Percentiles rank a stretch among this genome's conserved stretches.
phyloP scores from a whole-genome alignment of 2,797 vertebrate genomes.

The Cheirogaleus major region DNA sequence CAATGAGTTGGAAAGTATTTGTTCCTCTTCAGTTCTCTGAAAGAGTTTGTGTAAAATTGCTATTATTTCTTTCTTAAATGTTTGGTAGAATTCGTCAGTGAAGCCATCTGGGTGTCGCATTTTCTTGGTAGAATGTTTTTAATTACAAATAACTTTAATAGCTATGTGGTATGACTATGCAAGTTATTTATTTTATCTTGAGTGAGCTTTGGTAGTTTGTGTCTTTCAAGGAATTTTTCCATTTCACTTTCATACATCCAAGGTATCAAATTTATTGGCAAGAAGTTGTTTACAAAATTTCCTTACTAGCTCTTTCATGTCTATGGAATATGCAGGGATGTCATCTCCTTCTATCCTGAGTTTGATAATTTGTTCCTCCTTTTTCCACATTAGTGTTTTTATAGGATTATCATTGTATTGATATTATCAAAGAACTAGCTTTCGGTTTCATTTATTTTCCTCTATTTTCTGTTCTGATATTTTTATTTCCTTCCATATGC shows the following conservation, averaged over 20 bases:
- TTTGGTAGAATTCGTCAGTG: neutral
- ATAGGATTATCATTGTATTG: neutral
- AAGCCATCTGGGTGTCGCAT: neutral
- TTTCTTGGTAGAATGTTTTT: neutral
- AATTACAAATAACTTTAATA: constrained; percentile 23
- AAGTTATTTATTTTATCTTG: neutral
- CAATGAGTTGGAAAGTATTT: neutral
- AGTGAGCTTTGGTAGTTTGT: neutral
- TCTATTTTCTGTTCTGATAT: neutral
- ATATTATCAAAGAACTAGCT: neutral
- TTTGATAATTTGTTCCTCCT: neutral
- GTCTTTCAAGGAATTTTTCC: neutral
- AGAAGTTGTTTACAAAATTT: neutral
- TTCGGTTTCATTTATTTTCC: neutral
- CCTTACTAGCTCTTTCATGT: neutral
- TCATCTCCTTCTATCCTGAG: neutral
- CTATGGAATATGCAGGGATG: neutral
- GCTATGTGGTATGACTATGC: neutral
- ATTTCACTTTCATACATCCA: neutral
- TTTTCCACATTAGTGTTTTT: neutral
- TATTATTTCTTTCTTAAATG: constrained; percentile 3
- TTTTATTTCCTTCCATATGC: neutral
- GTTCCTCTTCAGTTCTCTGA: neutral
- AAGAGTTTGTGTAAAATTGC: neutral
- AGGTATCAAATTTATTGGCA: neutral